phyloP scores from a whole-genome alignment of 2,797 vertebrate species.

The Enteromius unitaeniatus region DNA sequence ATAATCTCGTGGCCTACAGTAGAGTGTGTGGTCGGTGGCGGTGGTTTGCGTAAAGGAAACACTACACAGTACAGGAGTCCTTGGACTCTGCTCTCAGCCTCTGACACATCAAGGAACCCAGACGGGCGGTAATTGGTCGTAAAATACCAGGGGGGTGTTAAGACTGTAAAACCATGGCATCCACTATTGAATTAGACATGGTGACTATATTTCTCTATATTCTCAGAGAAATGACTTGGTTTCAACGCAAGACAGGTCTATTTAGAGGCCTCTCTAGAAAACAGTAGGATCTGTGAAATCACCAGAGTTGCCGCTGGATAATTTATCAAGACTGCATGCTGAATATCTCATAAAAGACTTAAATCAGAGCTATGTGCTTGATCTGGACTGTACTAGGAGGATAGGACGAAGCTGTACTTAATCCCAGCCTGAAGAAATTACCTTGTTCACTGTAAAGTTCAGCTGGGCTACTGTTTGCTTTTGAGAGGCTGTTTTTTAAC shows the following conservation, averaged over 20 bases:
- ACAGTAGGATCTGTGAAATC: conserved; percentile 34
- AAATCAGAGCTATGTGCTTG: conserved; percentile 11
- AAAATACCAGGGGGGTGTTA: conserved; percentile 56
- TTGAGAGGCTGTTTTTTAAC: not conserved
- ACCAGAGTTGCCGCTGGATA: conserved; percentile 22
- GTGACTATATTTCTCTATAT: conserved; percentile 53
- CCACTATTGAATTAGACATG: conserved; percentile 44
- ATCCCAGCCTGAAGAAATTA: conserved; percentile 31
- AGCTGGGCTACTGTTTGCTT: not conserved
- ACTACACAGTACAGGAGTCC: conserved; percentile 3
- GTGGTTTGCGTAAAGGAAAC: conserved; percentile 20
- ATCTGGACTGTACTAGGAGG: conserved; percentile 23
- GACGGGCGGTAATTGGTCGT: conserved; percentile 48
- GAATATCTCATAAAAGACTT: conserved; percentile 23
- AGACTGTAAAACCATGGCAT: conserved; percentile 58
- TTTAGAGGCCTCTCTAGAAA: conserved; percentile 49
- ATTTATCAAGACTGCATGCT: conserved; percentile 27
- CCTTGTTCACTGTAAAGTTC: conserved; percentile 12
- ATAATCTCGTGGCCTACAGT: conserved; percentile 45
- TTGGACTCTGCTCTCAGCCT: conserved; percentile 51
- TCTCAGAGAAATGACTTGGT: conserved; percentile 36
- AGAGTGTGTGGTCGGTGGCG: conserved; percentile 8
- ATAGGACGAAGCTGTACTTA: conserved; percentile 1
- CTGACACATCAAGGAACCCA: conserved; percentile 40
- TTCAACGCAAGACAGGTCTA: conserved; percentile 35